phyloP scores from a whole-genome alignment of 2,888 invertebrate genomes.

The Apodemia hepburni region DNA sequence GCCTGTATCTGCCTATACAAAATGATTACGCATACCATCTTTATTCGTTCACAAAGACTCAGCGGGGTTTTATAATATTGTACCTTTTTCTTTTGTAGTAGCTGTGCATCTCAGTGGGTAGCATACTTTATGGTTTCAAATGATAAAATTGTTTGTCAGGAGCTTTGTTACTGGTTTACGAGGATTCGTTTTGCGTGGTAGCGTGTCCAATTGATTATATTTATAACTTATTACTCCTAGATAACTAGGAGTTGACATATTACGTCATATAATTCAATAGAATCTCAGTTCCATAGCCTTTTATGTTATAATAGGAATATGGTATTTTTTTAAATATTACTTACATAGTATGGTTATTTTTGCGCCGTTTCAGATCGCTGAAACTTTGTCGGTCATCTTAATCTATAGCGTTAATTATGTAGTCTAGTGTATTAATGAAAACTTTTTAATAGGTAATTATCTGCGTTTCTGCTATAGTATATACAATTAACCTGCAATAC shows the following conservation, averaged over 20 bases:
- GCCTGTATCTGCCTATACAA: conserved; percentile 57
- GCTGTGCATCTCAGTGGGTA: conserved; percentile 69
- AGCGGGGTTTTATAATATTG: conserved; percentile 77
- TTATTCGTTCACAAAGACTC: conserved; percentile 73
- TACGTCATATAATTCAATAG: conserved; percentile 28
- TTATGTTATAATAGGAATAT: no score
- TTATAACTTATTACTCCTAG: conserved; percentile 36
- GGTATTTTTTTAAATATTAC: no score
- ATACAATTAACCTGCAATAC: no score
- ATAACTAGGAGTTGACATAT: conserved; percentile 52
- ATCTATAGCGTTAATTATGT: no score
- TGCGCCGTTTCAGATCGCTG: no score
- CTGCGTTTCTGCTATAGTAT: no score
- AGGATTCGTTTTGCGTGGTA: conserved; percentile 57
- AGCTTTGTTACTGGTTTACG: conserved; percentile 51
- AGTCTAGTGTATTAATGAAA: no score
- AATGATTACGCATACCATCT: conserved; percentile 75
- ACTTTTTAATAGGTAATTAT: no score
- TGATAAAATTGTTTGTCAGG: conserved; percentile 78
- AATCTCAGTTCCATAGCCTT: not conserved
- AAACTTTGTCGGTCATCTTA: no score
- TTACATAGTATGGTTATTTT: no score
- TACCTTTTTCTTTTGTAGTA: conserved; percentile 74
- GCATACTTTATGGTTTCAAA: conserved; percentile 78
- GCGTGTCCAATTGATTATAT: conserved; percentile 59